Base-by-base conservation (phyloP, 1,140 invertebrate genomes). In the Cotesia chilonis region DNA sequence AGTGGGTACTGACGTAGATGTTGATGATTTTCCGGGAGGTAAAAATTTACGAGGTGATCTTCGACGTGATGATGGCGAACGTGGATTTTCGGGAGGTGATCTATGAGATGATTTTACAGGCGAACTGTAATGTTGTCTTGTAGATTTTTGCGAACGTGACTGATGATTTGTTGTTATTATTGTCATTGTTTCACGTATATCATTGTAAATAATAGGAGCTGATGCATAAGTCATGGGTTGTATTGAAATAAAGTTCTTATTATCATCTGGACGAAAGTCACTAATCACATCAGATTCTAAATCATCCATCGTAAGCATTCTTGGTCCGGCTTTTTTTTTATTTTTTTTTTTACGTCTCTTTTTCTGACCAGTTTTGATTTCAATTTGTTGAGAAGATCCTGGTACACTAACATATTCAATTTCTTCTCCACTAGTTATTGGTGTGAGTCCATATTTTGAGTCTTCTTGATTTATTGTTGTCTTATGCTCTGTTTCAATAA, bases 401-500 rank as follows among this genome's bases (percentile, higher is more conserved):
- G 74, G 74, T 28, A 83, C 71, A 55, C 81, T 81, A n/a, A 85
- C 81, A 7, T 83, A 76, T 65, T 87, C 85, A 81, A 84, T 82
- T 64, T 87, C 86, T 12, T 81, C 85, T 68, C 87, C 85, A 28
- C 85, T 87, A 3, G 85, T 87, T n/a, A 87, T 86, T 9, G 84
- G 81, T 20, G 84, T 79, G 35, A 87, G 77, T 71, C 84, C 72
- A 9, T 86, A 81, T 9, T 83, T 85, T 54, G 82, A 86, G 71
- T 83, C 83, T 68, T 83, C 52, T 9, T 63, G 65, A n/a, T 63
- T 65, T 37, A 68, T 35, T 10, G 14, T 61, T 57, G 36, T 60
- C 73, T 41, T 71, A 55, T 35, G 17, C 0, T 52, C 28, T 73
- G 10, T 60, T 14, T n/a, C 57, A 76, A 74, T 76, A 77, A 73